Conservation (phyloP, 2,797 vertebrate species). For the Neosilurus mollespiculum region DNA sequence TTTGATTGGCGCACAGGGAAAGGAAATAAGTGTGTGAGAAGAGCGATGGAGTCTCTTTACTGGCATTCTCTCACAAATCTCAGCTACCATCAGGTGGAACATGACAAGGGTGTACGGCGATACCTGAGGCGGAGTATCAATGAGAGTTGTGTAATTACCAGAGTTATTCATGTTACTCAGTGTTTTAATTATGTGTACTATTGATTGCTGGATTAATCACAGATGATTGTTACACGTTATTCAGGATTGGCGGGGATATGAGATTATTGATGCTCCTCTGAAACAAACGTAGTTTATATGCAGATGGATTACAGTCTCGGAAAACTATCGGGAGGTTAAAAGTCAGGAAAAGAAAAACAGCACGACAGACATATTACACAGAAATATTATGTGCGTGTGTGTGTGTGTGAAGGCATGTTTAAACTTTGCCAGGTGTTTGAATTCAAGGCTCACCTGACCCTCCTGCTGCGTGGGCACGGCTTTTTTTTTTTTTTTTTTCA, state of each 20-base stretch:
- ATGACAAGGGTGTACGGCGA: slow-evolving; percentile 7
- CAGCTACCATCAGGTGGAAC: slow-evolving; percentile 33
- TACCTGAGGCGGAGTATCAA: slow-evolving; percentile 6
- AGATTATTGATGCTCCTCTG: not conserved
- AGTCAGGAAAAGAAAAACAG: not conserved
- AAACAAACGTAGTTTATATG: not conserved
- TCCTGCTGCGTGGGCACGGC: slow-evolving; percentile 70
- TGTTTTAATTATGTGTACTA: slow-evolving; percentile 15
- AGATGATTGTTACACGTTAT: not conserved
- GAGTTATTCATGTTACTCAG: slow-evolving; percentile 15
- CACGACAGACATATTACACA: not conserved
- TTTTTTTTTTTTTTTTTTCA: slow-evolving; percentile 66
- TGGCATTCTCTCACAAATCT: slow-evolving; percentile 41
- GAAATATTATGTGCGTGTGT: slow-evolving; percentile 43
- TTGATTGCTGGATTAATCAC: slow-evolving; percentile 2
- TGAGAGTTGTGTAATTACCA: slow-evolving; percentile 28
- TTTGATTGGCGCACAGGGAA: not conserved
- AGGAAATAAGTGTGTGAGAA: slow-evolving; percentile 27
- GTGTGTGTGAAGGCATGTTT: slow-evolving; percentile 58
- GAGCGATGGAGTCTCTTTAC: slow-evolving; percentile 12
- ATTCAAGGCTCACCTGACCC: slow-evolving; percentile 72
- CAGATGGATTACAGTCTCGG: not conserved
- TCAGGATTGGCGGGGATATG: not conserved
- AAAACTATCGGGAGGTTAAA: not conserved
- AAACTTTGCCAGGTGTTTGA: slow-evolving; percentile 71